A percentile compares a stretch with the other conserved stretches of the same genome.
These are phyloP conservation scores for Tetramorium alpestre DNA, from an alignment of 1,140 invertebrate genomes.

Conservation along the genomic window DNA sequence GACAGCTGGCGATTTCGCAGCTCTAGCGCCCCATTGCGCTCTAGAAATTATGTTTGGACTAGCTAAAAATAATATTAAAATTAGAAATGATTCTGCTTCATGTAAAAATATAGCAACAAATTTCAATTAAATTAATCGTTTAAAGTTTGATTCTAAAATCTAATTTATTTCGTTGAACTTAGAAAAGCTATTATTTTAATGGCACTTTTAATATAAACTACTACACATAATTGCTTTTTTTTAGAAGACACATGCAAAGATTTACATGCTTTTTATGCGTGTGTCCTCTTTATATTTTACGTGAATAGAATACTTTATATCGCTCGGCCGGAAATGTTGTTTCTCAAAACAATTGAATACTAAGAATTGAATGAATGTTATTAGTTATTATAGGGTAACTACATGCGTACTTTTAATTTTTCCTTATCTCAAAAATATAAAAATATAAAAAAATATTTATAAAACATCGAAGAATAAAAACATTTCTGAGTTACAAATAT, in stretches of 20 bases:
- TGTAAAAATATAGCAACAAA: neutral
- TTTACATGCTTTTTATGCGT: neutral
- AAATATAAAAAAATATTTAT: neutral
- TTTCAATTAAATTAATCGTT: neutral
- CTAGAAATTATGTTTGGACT: constrained; percentile 74
- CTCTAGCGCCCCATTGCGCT: constrained; percentile 77
- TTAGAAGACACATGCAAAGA: neutral
- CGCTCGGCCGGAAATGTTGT: neutral
- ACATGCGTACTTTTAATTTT: neutral
- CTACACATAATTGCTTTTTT: neutral
- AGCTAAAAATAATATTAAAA: constrained; percentile 41
- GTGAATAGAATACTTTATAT: neutral
- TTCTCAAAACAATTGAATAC: neutral
- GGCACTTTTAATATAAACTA: neutral
- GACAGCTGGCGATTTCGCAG: constrained; percentile 22
- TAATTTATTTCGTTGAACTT: neutral
- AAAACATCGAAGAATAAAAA: neutral
- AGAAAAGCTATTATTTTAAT: neutral
- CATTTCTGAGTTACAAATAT: neutral
- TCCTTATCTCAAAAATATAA: neutral
- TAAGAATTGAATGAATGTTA: neutral
- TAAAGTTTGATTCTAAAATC: neutral
- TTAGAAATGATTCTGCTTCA: neutral
- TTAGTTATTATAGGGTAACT: neutral
- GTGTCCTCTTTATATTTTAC: neutral